Base-by-base conservation (phyloP, 1,140 invertebrate genomes). In the Caenorhabditis tropicalis region DNA sequence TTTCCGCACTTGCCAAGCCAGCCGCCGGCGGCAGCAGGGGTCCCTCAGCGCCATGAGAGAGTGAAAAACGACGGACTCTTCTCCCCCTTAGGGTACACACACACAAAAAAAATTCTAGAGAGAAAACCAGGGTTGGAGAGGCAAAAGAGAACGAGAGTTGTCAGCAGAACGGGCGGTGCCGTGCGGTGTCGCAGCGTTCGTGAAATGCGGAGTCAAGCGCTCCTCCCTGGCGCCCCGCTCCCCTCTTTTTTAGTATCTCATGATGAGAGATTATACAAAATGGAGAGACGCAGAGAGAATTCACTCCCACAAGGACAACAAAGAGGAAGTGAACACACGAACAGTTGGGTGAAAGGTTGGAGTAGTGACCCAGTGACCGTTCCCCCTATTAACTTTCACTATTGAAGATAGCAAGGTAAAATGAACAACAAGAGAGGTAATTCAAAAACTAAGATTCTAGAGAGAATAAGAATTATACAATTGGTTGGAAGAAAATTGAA, bases 131-230 rank as follows among this genome's bases (percentile, higher is more conserved):
- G 33, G 43, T 43, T 43, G 1, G 9, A 74, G 65, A 43, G 65
- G 27, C 10, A 36, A 43, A 31, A 74, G 21, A 74, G 36, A 15
- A 24, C 10, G 65, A 10, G 65, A 36, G 12, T 58, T 29, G 65
- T 21, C 16, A 74, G 19, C 19, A 74, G 65, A 74, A 74, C 65
- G 65, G 65, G 65, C 65, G 65, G 65, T 74, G 65, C 65, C 65
- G 65, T 74, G 65, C 65, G 65, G 65, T 74, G 65, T 74, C 65
- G 27, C 16, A 15, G 65, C 65, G 65, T 74, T 74, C 65, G 65
- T 74, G 65, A 33, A n/a, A 74, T 46, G 65, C 65, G 65, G 65
- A 74, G 65, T 74, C 65, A 74, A 74, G 36, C 65, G 60, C 60
- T 70, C n/a, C 5, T n/a, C 65, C 19, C 33, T 46, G 36, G 65